Base-by-base conservation (phyloP, 2,113 vertebrate genomes). In the Falcunculus frontatus region DNA sequence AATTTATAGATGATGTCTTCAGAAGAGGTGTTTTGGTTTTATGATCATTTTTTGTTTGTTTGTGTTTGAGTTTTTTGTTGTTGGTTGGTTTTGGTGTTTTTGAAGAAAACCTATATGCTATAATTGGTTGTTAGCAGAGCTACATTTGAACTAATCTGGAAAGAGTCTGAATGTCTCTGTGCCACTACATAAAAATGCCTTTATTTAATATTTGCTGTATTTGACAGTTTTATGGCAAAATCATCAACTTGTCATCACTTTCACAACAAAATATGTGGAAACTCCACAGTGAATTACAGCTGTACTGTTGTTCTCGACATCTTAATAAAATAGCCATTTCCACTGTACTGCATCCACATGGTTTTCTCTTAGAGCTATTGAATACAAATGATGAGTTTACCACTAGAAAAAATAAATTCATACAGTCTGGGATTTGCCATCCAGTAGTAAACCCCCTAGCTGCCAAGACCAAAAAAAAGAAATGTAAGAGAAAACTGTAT, bases 181-280 rank as follows among this genome's bases (percentile, higher is more conserved):
- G 29, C 46, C 55, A 42, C 53, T 95, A 42, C 69, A 83, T 96
- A 87, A 95, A 95, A 96, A 92, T 88, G 30, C 8, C 68, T 75
- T 96, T 93, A 86, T 92, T 94, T 59, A 95, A 84, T 92, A 94
- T 72, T 97, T 95, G 27, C 88, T 93, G 87, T 94, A 87, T 94
- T 83, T 97, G 96, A 97, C 96, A 97, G 87, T 92, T 98, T 97
- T 97, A 96, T 76, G 89, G 85, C 49, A 93, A 95, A 92, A 97
- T 97, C 92, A 93, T 96, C 95, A 97, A 91, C 68, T 90, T 92
- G 89, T 96, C 96, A 95, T 94, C 91, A 87, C 72, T 95, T 96
- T 74, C 89, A 90, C 57, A 94, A 56, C 75, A 91, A 92, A 95
- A 93, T 94, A 39, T 81, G 68, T 90, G 76, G 92, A 94, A 95